Evolutionary conservation across 2,797 vertebrate species (phyloP).

Genomic region (Sciurus carolinensis): DNA sequence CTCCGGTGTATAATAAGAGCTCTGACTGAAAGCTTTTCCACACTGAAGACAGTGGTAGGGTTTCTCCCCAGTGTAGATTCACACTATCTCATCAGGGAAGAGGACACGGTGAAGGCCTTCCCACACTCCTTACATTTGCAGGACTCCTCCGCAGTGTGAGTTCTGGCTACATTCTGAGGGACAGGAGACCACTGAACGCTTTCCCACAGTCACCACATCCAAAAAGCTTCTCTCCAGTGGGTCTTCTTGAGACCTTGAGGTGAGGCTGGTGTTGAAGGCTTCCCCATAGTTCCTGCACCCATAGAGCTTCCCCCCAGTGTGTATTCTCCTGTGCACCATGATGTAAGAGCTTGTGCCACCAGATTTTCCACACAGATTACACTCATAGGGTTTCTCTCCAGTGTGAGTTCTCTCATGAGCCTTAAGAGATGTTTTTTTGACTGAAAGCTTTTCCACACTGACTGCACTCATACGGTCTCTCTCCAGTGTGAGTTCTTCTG

Average conservation of each 20-base stretch:
- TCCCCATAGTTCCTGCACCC: constrained; percentile 72
- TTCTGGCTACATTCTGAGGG: constrained; percentile 78
- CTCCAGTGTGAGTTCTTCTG: constrained; percentile 83
- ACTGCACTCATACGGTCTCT: constrained; percentile 57
- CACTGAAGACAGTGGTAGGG: constrained; percentile 31
- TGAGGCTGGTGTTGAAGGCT: constrained; percentile 79
- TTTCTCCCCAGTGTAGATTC: constrained; percentile 77
- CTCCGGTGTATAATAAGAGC: constrained; percentile 44
- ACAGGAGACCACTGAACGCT: constrained; percentile 71
- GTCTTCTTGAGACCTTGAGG: constrained; percentile 77
- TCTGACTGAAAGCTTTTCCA: constrained; percentile 72
- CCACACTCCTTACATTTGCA: constrained; percentile 64
- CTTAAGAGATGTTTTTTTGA: constrained; percentile 60
- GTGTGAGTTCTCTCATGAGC: constrained; percentile 63
- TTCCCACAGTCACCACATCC: constrained; percentile 74
- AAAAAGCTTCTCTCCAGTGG: constrained; percentile 73
- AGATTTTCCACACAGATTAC: constrained; percentile 74
- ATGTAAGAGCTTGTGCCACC: constrained; percentile 70
- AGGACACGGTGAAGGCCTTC: constrained; percentile 69
- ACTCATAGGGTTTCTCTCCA: constrained; percentile 72
- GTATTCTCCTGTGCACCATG: constrained; percentile 72
- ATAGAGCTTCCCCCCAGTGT: constrained; percentile 71
- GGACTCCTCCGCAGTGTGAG: constrained; percentile 75
- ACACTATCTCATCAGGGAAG: constrained; percentile 74
- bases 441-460: constrained; percentile 50